phyloP scores from a whole-genome alignment of 2,113 vertebrate species.

The Polyodon spathula region DNA sequence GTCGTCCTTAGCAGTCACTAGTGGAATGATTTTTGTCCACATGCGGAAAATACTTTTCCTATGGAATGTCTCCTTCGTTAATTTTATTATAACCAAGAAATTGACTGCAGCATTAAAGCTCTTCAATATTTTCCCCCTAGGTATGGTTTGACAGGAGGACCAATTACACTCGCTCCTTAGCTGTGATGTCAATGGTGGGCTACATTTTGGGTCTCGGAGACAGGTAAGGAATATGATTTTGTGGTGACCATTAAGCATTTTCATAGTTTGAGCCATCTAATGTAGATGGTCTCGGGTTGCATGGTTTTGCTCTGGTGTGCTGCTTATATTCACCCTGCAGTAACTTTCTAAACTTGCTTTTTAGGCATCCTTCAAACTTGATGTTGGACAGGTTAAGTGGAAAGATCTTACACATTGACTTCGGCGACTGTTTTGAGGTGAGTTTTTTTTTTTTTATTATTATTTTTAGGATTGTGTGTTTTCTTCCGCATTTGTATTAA shows the following conservation, averaged over 20 bases:
- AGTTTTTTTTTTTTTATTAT: conserved; percentile 8
- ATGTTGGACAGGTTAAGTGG: conserved; percentile 94
- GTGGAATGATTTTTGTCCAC: no score
- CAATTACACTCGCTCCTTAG: conserved; percentile 92
- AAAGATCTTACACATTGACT: conserved; percentile 96
- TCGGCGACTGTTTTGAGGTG: conserved; percentile 97
- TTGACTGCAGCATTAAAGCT: not conserved
- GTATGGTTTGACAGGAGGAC: conserved; percentile 98
- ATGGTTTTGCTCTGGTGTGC: no score
- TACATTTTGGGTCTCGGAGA: conserved; percentile 95
- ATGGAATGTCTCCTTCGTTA: no score
- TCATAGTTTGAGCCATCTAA: not conserved
- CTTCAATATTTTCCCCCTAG: conserved; percentile 37
- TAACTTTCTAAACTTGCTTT: not conserved
- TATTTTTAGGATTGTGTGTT: not conserved
- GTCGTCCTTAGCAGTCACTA: not conserved
- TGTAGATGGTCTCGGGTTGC: no score
- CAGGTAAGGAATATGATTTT: conserved; percentile 57
- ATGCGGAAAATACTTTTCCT: not conserved
- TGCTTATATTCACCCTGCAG: no score
- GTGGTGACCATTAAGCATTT: not conserved
- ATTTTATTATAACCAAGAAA: not conserved
- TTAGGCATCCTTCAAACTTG: conserved; percentile 90
- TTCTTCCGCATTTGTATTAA: not conserved
- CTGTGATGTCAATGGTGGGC: conserved; percentile 99